Base-by-base conservation (phyloP, 37 sponge, comb jelly and placozoan genomes). In the Halisarca cf. caerulea region DNA sequence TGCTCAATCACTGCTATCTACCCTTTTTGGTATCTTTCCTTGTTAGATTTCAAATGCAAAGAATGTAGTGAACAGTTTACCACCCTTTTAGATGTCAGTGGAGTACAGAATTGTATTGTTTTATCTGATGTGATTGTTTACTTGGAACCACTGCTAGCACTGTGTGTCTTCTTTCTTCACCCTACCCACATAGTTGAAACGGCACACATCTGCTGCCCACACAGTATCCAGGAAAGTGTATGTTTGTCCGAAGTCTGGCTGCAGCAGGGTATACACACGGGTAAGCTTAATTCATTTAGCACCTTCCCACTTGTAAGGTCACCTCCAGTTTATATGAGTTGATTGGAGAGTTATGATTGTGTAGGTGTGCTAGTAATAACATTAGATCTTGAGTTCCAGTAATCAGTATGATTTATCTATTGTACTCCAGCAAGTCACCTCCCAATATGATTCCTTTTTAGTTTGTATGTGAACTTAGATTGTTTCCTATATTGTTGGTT, bases 161-260 rank as follows among this genome's bases (percentile, higher is more conserved):
- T 47, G 9, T 47, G 51, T 47, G 9, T 47, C 11, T 6, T 47
- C 51, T 47, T 6, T 47, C 51, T 47, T 47, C 51, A 6, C 51
- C 6, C 51, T 34, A 17, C 34, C 35, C 69, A 27, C 69, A 32
- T 34, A 68, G 69, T 34, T 68, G 69, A 68, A 34, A 30, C 17
- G 35, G 17, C 69, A 68, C 69, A 68, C 14, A 0, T 28, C 69
- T 1, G 2, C 69, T 34, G 33, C 69, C 69, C 69, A 68, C 69
- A 68, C 69, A 68, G 69, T 34, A 34, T 8, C 35, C 33, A 68
- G 3, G 15, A 27, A 28, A 8, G 69, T 68, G 35, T 68, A 32
- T 68, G 69, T 68, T 68, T 68, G 69, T 27, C 69, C 69, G 1
- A 68, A 68, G 33, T n/a, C 32, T 68, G 69, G 69, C 17, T 68